Conservation (phyloP, 2,888 invertebrate genomes). For the Tipula confusa region DNA sequence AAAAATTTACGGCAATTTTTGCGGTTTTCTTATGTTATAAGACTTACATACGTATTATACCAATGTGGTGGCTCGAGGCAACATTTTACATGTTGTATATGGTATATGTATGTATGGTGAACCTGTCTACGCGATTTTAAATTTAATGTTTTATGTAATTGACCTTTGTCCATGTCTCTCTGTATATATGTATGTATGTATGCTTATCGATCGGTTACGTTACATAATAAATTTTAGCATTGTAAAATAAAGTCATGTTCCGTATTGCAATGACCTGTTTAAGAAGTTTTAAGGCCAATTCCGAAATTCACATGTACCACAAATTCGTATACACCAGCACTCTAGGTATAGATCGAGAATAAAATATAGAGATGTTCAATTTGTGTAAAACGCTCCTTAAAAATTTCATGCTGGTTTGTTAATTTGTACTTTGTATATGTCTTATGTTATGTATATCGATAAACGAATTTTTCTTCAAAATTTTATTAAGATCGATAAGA, state of each 20-base stretch:
- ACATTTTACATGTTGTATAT: neutral
- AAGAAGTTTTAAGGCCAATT: neutral
- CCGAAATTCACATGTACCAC: neutral
- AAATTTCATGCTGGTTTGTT: conserved; percentile 12
- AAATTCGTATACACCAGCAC: neutral
- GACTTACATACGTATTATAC: neutral
- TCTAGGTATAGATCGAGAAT: neutral
- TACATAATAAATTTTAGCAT: neutral
- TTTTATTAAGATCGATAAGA: neutral
- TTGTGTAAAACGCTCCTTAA: conserved; percentile 12
- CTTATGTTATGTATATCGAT: neutral
- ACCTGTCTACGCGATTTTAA: neutral
- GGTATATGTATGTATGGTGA: neutral
- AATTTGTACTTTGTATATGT: neutral
- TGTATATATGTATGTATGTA: no score
- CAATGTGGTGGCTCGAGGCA: neutral
- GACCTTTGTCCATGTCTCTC: neutral
- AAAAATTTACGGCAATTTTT: conserved; percentile 8
- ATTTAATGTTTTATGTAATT: neutral
- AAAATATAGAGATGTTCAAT: conserved; percentile 13
- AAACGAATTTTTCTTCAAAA: neutral
- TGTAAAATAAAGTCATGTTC: neutral
- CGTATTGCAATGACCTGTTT: neutral
- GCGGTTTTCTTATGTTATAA: neutral
- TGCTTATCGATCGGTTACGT: neutral